Conservation (phyloP, 2,113 vertebrate species). For the Baryphthengus martii region DNA sequence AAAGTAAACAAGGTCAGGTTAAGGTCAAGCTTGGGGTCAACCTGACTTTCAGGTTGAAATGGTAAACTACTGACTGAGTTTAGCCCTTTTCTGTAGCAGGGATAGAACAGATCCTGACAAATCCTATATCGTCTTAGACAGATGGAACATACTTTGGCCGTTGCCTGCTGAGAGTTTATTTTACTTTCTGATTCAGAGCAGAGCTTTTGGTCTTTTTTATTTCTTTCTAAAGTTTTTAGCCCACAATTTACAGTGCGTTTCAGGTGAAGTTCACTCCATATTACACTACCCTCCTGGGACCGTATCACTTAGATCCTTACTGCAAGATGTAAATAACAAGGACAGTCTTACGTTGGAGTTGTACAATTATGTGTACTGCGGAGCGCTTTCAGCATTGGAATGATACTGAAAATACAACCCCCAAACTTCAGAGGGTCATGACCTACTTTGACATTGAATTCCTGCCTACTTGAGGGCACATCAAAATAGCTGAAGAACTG, state of each 20-base stretch:
- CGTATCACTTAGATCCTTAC: neutral
- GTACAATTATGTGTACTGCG: neutral
- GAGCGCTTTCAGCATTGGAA: neutral
- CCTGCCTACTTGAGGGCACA: neutral
- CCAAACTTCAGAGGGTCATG: neutral
- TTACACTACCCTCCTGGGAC: neutral
- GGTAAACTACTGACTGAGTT: slow-evolving; percentile 57
- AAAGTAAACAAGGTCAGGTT: slow-evolving; percentile 61
- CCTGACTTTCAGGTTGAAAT: slow-evolving; percentile 59
- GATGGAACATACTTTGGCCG: slow-evolving; percentile 20
- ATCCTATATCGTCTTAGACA: slow-evolving; percentile 34
- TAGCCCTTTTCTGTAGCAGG: slow-evolving; percentile 41
- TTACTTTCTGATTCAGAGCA: slow-evolving; percentile 18
- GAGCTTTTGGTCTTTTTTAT: neutral
- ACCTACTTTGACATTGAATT: neutral
- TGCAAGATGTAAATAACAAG: neutral
- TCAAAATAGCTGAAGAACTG: neutral
- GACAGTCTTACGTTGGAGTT: neutral
- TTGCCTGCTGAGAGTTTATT: slow-evolving; percentile 14
- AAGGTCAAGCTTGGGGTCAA: slow-evolving; percentile 60
- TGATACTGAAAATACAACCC: neutral
- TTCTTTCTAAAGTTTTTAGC: neutral
- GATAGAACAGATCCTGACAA: slow-evolving; percentile 52
- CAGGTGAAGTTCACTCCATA: neutral
- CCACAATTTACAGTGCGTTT: neutral